Percentiles rank a stretch among this genome's conserved stretches.
Evolutionary conservation across 2,113 vertebrate species (phyloP).

Genomic region (Hystrix cristata): DNA sequence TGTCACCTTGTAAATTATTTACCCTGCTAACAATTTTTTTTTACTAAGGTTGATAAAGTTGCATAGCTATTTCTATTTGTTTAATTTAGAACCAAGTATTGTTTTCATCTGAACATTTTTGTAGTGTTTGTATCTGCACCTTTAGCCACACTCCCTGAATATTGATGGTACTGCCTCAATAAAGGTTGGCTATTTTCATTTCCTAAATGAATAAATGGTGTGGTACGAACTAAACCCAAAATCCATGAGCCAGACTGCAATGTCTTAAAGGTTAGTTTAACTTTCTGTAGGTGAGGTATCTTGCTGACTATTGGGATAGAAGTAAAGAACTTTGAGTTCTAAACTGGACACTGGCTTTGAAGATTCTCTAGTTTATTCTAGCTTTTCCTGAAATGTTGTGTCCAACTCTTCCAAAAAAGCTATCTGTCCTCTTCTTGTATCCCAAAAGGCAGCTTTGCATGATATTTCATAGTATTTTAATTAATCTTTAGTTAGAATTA

Average conservation of each 20-base stretch:
- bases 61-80: background rate
- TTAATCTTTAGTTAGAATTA: constrained; percentile 66
- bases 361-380: constrained; percentile 39
- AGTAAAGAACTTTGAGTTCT: constrained; percentile 46
- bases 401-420: background rate
- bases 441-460: constrained; percentile 7
- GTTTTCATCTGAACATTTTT: constrained; percentile 48
- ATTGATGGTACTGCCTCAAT: background rate
- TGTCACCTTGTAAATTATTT: background rate
- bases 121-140: constrained; percentile 39
- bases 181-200: constrained; percentile 41
- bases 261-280: background rate
- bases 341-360: constrained; percentile 39
- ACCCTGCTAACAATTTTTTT: background rate
- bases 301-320: background rate
- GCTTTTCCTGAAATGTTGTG: constrained; percentile 35
- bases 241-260: background rate
- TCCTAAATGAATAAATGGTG: background rate
- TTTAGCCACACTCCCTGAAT: background rate
- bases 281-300: constrained; percentile 14
- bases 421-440: background rate
- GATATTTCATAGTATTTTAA: constrained; percentile 34
- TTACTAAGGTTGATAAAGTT: background rate
- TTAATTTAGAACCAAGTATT: constrained; percentile 23
- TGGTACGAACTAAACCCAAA: background rate